Percentiles rank a stretch among this genome's conserved stretches.
phyloP scores from a whole-genome alignment of 1,140 invertebrate species.

The Pararge aegeria region DNA sequence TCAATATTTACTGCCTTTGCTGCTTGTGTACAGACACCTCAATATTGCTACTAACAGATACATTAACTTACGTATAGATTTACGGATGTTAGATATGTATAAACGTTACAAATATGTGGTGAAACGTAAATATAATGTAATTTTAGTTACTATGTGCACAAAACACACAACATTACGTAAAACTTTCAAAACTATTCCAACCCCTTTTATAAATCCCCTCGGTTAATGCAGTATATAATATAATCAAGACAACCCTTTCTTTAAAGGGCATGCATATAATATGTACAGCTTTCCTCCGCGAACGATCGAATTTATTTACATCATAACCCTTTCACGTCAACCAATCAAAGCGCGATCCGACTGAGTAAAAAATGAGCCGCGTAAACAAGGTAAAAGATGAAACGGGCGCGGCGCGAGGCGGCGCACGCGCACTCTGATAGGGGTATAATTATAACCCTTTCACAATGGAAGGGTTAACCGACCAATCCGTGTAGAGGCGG shows the following conservation, averaged over 20 bases:
- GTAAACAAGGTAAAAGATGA: constrained; percentile 71
- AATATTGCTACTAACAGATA: too few species aligned
- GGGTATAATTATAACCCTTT: constrained; percentile 76
- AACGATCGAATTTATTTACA: constrained; percentile 57
- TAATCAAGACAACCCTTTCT: constrained; percentile 55
- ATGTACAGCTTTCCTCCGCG: background rate
- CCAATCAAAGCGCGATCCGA: constrained; percentile 57
- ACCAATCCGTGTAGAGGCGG: constrained; percentile 65
- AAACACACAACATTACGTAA: background rate
- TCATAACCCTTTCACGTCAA: constrained; percentile 60
- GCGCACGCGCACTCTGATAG: constrained; percentile 52
- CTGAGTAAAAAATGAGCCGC: constrained; percentile 48
- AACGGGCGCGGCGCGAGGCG: constrained; percentile 36
- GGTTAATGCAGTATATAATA: constrained; percentile 7
- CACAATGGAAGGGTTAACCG: constrained; percentile 60
- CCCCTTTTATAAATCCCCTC: constrained; percentile 1
- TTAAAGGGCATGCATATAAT: constrained; percentile 20
- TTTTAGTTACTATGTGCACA: background rate
- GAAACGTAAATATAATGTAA: background rate
- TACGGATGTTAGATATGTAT: too few species aligned
- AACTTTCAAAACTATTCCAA: background rate
- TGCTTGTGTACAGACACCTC: too few species aligned
- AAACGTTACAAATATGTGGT: too few species aligned
- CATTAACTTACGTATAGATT: too few species aligned
- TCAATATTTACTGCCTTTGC: too few species aligned